Conservation (phyloP, 2,113 vertebrate genomes). For the Smithornis capensis region DNA sequence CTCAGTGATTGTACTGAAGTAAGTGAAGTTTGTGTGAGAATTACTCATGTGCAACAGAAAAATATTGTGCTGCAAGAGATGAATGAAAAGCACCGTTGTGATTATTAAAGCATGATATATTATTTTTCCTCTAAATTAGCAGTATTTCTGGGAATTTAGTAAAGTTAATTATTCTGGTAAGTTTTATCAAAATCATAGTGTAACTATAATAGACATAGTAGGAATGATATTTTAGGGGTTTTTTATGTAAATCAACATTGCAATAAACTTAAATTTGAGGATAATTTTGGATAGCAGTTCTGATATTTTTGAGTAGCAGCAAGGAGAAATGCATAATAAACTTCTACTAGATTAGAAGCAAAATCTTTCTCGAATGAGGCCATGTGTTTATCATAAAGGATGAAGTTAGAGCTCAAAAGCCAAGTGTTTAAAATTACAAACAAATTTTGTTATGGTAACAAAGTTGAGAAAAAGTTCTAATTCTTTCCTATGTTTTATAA, state of each 20-base stretch:
- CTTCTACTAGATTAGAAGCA: background rate
- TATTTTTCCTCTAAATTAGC: background rate
- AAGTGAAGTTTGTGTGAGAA: background rate
- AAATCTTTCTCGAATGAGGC: background rate
- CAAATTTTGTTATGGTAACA: background rate
- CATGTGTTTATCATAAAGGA: background rate
- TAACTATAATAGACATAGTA: background rate
- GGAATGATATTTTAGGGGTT: background rate
- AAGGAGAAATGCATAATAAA: background rate
- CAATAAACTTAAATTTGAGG: background rate
- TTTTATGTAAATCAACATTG: background rate
- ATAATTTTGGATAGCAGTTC: background rate
- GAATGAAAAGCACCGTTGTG: background rate
- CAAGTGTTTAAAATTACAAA: background rate
- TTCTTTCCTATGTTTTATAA: background rate
- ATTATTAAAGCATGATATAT: background rate
- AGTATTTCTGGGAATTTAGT: background rate
- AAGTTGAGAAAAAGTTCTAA: background rate
- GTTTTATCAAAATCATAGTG: background rate
- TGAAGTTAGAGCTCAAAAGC: background rate
- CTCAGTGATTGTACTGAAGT: slow-evolving; percentile 95
- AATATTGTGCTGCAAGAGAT: background rate
- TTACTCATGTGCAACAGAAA: background rate
- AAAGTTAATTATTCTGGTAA: background rate
- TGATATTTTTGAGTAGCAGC: background rate